Conservation (phyloP, 1,140 invertebrate species). For the Hylyphantes graminicola region DNA sequence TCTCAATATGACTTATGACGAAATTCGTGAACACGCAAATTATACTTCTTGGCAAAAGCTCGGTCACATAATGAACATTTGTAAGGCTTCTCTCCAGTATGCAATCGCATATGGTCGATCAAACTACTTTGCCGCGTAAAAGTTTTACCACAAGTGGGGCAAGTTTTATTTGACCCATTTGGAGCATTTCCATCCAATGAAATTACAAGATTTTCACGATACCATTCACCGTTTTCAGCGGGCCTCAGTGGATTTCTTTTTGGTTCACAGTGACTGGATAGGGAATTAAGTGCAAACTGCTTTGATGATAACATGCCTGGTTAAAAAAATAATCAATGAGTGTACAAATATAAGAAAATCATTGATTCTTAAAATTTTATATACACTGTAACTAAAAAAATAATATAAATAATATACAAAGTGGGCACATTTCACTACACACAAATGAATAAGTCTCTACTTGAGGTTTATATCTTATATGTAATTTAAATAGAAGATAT, state of each 20-base stretch:
- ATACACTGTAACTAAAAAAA: no score
- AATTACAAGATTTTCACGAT: background rate
- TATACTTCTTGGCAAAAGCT: slow-evolving; percentile 33
- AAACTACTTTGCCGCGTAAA: slow-evolving; percentile 36
- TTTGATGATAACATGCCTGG: background rate
- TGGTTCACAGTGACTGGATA: background rate
- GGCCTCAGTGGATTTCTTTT: background rate
- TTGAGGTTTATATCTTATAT: no score
- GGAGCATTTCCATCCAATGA: background rate
- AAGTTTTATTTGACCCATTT: background rate
- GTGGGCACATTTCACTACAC: no score
- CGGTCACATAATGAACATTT: slow-evolving; percentile 10
- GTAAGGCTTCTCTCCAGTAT: slow-evolving; percentile 19
- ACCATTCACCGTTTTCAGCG: background rate
- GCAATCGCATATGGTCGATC: slow-evolving; percentile 13
- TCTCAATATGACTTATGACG: background rate
- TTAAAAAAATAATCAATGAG: background rate
- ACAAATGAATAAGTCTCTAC: no score
- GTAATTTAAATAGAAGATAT: no score
- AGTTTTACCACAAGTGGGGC: slow-evolving; percentile 16
- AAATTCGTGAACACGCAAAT: slow-evolving; percentile 17
- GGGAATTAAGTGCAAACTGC: background rate
- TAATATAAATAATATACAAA: no score
- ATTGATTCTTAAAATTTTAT: no score
- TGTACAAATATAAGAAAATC: no score